Conservation (phyloP, 2,888 invertebrate species). For the Agrotis ipsilon region DNA sequence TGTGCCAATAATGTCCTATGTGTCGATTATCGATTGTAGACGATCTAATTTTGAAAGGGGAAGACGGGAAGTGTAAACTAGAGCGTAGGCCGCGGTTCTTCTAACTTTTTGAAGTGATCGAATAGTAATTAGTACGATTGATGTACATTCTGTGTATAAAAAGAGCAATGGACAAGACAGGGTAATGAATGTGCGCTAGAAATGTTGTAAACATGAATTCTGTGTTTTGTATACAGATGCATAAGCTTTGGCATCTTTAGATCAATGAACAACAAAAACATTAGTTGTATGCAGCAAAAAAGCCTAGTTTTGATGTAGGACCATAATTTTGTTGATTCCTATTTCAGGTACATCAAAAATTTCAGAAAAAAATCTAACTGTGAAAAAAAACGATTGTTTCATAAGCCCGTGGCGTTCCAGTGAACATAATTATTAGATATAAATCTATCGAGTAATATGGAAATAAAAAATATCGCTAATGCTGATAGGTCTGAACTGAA, state of each 20-base stretch:
- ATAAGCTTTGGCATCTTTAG: no score
- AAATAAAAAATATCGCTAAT: neutral
- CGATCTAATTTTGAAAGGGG: conserved; percentile 50
- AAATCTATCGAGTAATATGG: no score
- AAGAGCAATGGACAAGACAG: neutral
- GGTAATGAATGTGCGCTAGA: neutral
- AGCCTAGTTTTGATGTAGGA: no score
- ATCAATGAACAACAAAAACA: no score
- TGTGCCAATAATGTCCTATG: conserved; percentile 69
- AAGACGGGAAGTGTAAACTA: neutral
- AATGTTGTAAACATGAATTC: neutral
- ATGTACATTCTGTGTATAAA: neutral
- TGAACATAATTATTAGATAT: no score
- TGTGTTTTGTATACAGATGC: neutral
- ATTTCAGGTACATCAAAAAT: no score
- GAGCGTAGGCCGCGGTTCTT: no score
- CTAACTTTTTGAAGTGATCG: neutral
- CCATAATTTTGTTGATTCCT: no score
- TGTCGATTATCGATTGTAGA: conserved; percentile 63
- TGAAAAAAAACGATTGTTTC: no score
- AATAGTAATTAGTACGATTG: conserved; percentile 4
- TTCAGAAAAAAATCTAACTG: no score
- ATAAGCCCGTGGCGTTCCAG: no score
- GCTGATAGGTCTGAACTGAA: conserved; percentile 9
- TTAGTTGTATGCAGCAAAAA: no score